Base-by-base conservation (phyloP, 1,140 invertebrate genomes). In the Anoplolepis gracilipes region DNA sequence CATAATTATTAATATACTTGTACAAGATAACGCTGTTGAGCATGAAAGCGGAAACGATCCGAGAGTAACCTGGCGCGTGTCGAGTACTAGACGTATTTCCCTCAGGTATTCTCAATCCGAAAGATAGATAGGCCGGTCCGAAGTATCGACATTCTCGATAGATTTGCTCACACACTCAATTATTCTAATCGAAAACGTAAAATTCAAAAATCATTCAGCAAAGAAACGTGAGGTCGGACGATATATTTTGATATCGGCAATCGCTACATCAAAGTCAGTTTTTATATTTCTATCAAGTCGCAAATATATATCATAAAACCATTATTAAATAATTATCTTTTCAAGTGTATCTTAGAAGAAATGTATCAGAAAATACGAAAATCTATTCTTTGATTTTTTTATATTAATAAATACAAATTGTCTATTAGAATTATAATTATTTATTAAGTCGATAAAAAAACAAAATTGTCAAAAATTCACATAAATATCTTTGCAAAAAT, bases 31-130 rank as follows among this genome's bases (percentile, higher is more conserved):
- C 19, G 19, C 10, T 28, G 64, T 55, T 46, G 36, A 78, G 16
- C 62, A 55, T 69, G 22, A 62, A 88, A 88, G 55, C 79, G 25
- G 85, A 84, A 75, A 79, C 73, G 61, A 79, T 46, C 25, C 28
- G 57, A 11, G 39, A 86, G 22, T 42, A 57, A 62, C 39, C 75
- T 42, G 75, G n/a, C 73, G 75, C 81, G 69, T 72, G 57, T 49
- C 62, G 25, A 25, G 25, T 39, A 53, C 70, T 42, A 57, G 75
- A 89, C 55, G 77, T 87, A 90, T 90, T 89, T 90, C 88, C 85
- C 88, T 57, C 53, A 81, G 70, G 88, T 77, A 62, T 85, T 87
- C 39, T 87, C 81, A 30, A 82, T 78, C 64, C 46, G 19, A 39
- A 76, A 87, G 88, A 89, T 57, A 61, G 73, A 87, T 81, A 64